These are phyloP conservation scores for Cheirogaleus medius DNA, from an alignment of 2,113 vertebrate genomes.

Conservation along the genomic window DNA sequence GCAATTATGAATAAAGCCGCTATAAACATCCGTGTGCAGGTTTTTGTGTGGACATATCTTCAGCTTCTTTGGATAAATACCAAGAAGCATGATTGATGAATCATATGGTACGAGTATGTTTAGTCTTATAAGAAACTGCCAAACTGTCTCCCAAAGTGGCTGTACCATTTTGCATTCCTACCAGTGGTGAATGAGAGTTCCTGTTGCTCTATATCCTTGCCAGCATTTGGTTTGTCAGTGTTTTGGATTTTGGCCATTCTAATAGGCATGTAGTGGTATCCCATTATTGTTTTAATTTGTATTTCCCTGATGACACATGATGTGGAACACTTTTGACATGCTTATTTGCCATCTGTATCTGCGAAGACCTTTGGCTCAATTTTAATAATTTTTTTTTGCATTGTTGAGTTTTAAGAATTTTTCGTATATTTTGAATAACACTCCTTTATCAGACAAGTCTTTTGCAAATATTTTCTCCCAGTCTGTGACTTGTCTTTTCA, in stretches of 20 bases:
- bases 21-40: too few species aligned
- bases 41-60: too few species aligned
- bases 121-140: neutral
- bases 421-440: neutral
- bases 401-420: neutral
- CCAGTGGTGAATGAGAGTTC: neutral
- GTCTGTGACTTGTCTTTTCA: neutral
- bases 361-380: too few species aligned
- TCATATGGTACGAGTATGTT: too few species aligned
- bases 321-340: too few species aligned
- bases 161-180: neutral
- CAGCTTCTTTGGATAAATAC: too few species aligned
- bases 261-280: neutral
- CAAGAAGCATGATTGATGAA: too few species aligned
- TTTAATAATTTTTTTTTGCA: neutral
- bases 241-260: neutral
- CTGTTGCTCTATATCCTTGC: neutral
- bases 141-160: neutral
- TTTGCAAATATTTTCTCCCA: neutral
- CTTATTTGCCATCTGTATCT: too few species aligned
- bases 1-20: too few species aligned
- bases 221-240: neutral
- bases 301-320: neutral
- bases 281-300: neutral
- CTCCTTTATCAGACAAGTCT: neutral